phyloP scores from a whole-genome alignment of 1,140 invertebrate genomes.

The Catajapyx aquilonaris region DNA sequence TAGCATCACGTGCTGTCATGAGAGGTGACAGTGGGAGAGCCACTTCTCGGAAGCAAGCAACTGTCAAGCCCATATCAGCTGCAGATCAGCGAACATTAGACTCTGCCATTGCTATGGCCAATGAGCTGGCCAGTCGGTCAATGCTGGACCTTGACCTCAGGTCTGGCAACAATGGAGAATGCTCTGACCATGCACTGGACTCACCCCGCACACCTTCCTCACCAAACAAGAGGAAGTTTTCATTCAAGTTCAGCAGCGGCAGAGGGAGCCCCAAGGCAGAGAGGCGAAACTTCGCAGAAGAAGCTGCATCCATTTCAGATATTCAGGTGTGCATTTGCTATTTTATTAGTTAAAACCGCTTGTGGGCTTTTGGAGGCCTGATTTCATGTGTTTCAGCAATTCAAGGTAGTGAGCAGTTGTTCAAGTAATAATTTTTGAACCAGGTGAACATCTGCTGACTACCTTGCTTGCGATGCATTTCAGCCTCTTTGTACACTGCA shows the following conservation, averaged over 20 bases:
- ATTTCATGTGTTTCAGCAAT: no score
- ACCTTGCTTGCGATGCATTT: no score
- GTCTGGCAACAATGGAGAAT: slow-evolving; percentile 15
- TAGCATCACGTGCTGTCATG: slow-evolving; percentile 26
- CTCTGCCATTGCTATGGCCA: slow-evolving; percentile 78
- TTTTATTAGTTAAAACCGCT: no score
- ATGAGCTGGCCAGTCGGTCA: slow-evolving; percentile 69
- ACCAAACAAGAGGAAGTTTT: slow-evolving; percentile 65
- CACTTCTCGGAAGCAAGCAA: slow-evolving; percentile 40
- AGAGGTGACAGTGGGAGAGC: slow-evolving; percentile 15
- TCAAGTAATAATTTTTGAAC: no score
- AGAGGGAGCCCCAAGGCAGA: slow-evolving; percentile 37
- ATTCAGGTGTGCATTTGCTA: no score
- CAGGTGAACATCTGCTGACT: no score
- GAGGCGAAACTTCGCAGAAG: slow-evolving; percentile 67
- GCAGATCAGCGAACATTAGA: slow-evolving; percentile 84
- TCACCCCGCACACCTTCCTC: slow-evolving; percentile 48
- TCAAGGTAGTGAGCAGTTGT: no score
- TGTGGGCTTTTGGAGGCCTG: no score
- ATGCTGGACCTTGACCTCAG: slow-evolving; percentile 65
- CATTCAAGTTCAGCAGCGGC: slow-evolving; percentile 45
- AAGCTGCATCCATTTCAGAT: slow-evolving; percentile 71
- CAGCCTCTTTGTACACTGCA: no score
- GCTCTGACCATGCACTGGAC: slow-evolving; percentile 23
- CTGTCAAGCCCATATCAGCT: slow-evolving; percentile 76